Evolutionary conservation across 2,888 invertebrate species (phyloP).

Genomic region (Xestoiulus laeticollis): DNA sequence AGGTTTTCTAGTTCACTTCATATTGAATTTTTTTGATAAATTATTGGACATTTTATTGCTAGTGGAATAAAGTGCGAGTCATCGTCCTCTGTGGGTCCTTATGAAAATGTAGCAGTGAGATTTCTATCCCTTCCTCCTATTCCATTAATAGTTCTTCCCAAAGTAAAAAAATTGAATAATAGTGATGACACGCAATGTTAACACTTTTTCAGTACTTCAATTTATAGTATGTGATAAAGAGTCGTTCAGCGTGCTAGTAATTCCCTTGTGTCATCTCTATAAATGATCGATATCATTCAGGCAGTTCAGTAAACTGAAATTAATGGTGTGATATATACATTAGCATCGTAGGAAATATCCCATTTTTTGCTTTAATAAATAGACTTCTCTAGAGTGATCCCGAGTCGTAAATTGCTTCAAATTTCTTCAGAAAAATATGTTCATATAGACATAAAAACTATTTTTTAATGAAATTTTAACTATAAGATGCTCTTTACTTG

Average conservation of each 20-base stretch:
- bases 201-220: not conserved
- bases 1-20: not conserved
- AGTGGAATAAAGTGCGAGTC: not conserved
- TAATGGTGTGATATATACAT: not conserved
- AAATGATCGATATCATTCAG: slow-evolving; percentile 35
- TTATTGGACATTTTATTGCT: not conserved
- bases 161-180: not conserved
- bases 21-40: not conserved
- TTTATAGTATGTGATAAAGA: not conserved
- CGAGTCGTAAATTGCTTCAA: not conserved
- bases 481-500: too few species aligned
- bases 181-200: not conserved
- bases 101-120: not conserved
- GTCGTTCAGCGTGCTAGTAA: not conserved
- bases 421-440: not conserved
- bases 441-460: not conserved
- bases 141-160: not conserved
- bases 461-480: too few species aligned
- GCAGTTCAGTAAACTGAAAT: not conserved
- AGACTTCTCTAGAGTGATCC: not conserved
- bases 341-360: not conserved
- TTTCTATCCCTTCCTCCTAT: not conserved
- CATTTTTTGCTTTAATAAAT: not conserved
- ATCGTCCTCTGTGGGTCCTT: not conserved
- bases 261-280: not conserved